A percentile compares a stretch with the other conserved stretches of the same genome.
Evolutionary conservation across 2,888 invertebrate species (phyloP).

Genomic region (Rhorus exstirpatorius): DNA sequence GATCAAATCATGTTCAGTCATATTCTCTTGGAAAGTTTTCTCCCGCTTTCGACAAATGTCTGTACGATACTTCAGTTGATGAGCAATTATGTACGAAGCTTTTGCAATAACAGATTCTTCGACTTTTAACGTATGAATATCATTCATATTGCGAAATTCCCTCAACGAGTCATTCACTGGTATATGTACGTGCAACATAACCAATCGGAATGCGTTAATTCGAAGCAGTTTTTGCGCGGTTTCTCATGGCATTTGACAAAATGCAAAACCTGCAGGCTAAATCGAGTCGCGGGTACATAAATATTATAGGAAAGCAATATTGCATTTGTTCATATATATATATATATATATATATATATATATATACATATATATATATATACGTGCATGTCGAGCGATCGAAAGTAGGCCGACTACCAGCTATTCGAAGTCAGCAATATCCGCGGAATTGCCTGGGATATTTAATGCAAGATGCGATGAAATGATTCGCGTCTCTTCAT

Average conservation of each 20-base stretch:
- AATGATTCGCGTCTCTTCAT: conserved; percentile 26
- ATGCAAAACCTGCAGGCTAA: conserved; percentile 44
- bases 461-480: conserved; percentile 47
- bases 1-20: background rate
- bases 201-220: conserved; percentile 17
- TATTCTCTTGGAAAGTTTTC: background rate
- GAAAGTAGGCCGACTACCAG: conserved; percentile 61
- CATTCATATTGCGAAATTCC: background rate
- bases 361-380: background rate
- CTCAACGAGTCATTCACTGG: background rate
- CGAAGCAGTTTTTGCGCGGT: conserved; percentile 12
- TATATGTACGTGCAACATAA: background rate
- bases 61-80: too few relatives aligned
- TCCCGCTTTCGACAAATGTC: background rate
- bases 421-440: conserved; percentile 55
- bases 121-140: background rate
- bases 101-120: too few relatives aligned
- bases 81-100: too few relatives aligned
- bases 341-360: conserved; percentile 35
- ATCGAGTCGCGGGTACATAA: conserved; percentile 24
- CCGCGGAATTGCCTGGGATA: conserved; percentile 31
- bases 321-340: conserved; percentile 15
- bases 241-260: conserved; percentile 51
- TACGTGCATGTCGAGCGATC: conserved; percentile 19
- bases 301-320: conserved; percentile 54